Evolutionary conservation across 2,888 invertebrate species (phyloP).

Genomic region (Beris chalybata): DNA sequence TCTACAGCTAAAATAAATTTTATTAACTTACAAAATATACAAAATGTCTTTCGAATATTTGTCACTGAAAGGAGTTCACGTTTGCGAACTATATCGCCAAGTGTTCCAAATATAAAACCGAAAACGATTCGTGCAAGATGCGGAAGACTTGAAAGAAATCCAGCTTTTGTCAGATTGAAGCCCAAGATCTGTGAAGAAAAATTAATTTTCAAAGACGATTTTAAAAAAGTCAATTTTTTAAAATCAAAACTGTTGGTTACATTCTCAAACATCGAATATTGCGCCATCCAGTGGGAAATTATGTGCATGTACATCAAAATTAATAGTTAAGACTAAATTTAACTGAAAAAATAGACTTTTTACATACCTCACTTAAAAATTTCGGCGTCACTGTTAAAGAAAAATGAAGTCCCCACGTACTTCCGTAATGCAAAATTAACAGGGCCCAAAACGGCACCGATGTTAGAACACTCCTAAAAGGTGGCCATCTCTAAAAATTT

Average conservation of each 20-base stretch:
- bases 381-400: conserved; percentile 76
- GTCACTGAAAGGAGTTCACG: conserved; percentile 58
- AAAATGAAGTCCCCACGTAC: conserved; percentile 75
- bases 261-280: too few relatives aligned
- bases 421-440: conserved; percentile 70
- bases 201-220: background rate
- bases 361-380: conserved; percentile 64
- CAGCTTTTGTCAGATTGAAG: conserved; percentile 71
- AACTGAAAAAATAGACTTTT: too few relatives aligned
- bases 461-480: conserved; percentile 63
- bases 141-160: conserved; percentile 70
- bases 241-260: too few relatives aligned
- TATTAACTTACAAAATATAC: conserved; percentile 62
- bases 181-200: conserved; percentile 60
- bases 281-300: too few relatives aligned
- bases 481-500: conserved; percentile 59
- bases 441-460: conserved; percentile 73
- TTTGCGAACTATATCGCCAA: conserved; percentile 66
- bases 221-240: background rate
- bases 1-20: background rate
- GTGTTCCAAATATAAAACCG: conserved; percentile 70
- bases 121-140: conserved; percentile 69
- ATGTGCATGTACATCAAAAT: too few relatives aligned
- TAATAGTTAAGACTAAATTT: too few relatives aligned
- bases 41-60: conserved; percentile 67